Evolutionary conservation across 2,888 invertebrate species (phyloP).

Genomic region (Ypsolopha scabrella): DNA sequence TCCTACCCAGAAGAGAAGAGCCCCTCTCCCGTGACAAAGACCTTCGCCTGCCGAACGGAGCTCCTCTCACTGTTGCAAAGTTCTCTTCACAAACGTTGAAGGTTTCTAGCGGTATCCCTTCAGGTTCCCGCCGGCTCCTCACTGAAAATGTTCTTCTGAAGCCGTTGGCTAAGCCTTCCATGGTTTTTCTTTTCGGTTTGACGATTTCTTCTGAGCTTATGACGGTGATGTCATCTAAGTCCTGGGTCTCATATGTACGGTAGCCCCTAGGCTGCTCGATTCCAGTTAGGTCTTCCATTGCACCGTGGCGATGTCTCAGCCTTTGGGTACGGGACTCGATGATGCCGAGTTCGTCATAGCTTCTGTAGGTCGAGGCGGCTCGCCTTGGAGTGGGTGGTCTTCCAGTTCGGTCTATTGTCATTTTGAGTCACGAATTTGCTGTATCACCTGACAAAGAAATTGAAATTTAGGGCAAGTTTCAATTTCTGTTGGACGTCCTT

Average conservation of each 20-base stretch:
- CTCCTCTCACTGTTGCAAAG: conserved; percentile 50
- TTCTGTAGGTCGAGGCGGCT: conserved; percentile 56
- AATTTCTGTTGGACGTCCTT: neutral
- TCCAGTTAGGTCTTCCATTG: conserved; percentile 51
- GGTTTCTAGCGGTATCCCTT: conserved; percentile 54
- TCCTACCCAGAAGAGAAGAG: conserved; percentile 68
- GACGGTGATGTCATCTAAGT: conserved; percentile 57
- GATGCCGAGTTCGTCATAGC: conserved; percentile 57
- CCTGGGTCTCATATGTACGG: conserved; percentile 34
- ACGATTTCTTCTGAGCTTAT: conserved; percentile 60
- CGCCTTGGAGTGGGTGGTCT: conserved; percentile 54
- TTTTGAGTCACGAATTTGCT: conserved; percentile 20
- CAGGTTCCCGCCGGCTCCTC: conserved; percentile 43
- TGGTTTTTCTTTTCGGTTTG: conserved; percentile 47
- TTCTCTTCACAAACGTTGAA: conserved; percentile 22
- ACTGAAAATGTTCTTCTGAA: conserved; percentile 60
- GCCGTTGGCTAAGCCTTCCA: conserved; percentile 55
- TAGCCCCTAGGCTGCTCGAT: conserved; percentile 36
- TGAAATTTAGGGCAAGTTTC: conserved; percentile 5
- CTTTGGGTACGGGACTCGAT: conserved; percentile 44
- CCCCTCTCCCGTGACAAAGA: conserved; percentile 64
- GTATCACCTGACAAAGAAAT: conserved; percentile 45
- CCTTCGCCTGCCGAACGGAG: conserved; percentile 56
- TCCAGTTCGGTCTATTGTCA: conserved; percentile 59
- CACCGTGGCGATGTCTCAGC: conserved; percentile 50